phyloP scores from a whole-genome alignment of 2,888 invertebrate species.

The Mellilla xanthometata region DNA sequence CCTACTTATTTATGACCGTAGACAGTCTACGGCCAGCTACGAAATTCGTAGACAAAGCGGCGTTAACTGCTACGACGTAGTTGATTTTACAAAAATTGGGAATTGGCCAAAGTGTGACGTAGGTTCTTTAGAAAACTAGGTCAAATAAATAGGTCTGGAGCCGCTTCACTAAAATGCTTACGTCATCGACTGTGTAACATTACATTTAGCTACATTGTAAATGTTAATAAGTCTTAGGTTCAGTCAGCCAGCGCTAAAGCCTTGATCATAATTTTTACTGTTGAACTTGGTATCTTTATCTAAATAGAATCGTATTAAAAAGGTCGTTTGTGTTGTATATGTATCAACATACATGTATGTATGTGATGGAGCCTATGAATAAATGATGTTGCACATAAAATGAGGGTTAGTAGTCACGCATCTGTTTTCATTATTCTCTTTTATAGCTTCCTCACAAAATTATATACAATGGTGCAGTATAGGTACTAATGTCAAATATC shows the following conservation, averaged over 20 bases:
- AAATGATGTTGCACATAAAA: conserved; percentile 1
- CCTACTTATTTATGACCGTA: neutral
- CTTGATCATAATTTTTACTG: too few relatives aligned
- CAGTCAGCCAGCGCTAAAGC: too few relatives aligned
- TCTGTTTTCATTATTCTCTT: neutral
- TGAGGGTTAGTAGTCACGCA: conserved; percentile 2
- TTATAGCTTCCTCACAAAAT: neutral
- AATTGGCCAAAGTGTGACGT: conserved; percentile 66
- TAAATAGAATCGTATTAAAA: too few relatives aligned
- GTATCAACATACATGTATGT: too few relatives aligned
- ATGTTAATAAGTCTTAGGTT: neutral
- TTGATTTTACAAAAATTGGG: conserved; percentile 58
- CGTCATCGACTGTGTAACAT: conserved; percentile 33
- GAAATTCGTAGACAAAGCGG: conserved; percentile 29
- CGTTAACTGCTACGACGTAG: conserved; percentile 35
- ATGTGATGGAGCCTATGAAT: neutral
- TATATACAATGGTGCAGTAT: too few relatives aligned
- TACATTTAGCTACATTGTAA: conserved; percentile 12
- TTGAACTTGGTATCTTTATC: too few relatives aligned
- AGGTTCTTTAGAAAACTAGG: conserved; percentile 61
- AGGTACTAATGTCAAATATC: too few relatives aligned
- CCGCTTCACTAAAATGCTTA: conserved; percentile 29
- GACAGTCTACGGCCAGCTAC: conserved; percentile 19
- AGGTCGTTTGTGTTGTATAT: too few relatives aligned
- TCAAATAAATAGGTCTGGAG: conserved; percentile 55